Conservation (phyloP, 2,888 invertebrate genomes). For the Mythimna vitellina region DNA sequence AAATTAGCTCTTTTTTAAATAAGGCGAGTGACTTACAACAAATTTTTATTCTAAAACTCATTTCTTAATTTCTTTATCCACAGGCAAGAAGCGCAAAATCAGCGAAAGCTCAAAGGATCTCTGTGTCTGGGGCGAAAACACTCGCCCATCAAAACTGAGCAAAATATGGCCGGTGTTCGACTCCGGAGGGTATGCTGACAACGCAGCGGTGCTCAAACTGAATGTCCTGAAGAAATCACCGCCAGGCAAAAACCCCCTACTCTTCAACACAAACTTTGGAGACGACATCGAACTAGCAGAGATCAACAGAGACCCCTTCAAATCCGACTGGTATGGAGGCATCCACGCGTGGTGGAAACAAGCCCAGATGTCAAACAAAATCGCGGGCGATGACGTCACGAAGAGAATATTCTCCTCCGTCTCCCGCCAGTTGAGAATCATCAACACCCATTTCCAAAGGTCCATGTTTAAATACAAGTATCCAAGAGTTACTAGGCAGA, state of each 20-base stretch:
- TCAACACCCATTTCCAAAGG: slow-evolving; percentile 83
- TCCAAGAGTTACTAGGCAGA: slow-evolving; percentile 84
- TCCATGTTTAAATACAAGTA: slow-evolving; percentile 86
- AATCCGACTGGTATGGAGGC: slow-evolving; percentile 79
- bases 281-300: slow-evolving; percentile 65
- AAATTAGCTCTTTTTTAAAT: too few relatives aligned
- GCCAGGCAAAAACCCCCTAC: slow-evolving; percentile 76
- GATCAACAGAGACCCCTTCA: slow-evolving; percentile 68
- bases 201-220: slow-evolving; percentile 75
- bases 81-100: slow-evolving; percentile 86
- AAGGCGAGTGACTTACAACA: too few relatives aligned
- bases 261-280: slow-evolving; percentile 66
- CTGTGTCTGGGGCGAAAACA: slow-evolving; percentile 78
- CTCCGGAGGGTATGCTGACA: slow-evolving; percentile 84
- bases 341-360: slow-evolving; percentile 82
- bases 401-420: slow-evolving; percentile 85
- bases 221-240: slow-evolving; percentile 75
- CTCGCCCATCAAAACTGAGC: slow-evolving; percentile 81
- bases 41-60: slow-evolving; percentile 4
- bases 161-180: slow-evolving; percentile 89
- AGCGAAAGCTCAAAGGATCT: slow-evolving; percentile 79
- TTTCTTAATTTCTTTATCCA: slow-evolving; percentile 39
- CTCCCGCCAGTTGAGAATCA: slow-evolving; percentile 83
- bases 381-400: slow-evolving; percentile 80
- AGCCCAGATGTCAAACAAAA: slow-evolving; percentile 74